Evolutionary conservation across 2,888 invertebrate genomes (phyloP).

Genomic region (Polymixis lichenea): DNA sequence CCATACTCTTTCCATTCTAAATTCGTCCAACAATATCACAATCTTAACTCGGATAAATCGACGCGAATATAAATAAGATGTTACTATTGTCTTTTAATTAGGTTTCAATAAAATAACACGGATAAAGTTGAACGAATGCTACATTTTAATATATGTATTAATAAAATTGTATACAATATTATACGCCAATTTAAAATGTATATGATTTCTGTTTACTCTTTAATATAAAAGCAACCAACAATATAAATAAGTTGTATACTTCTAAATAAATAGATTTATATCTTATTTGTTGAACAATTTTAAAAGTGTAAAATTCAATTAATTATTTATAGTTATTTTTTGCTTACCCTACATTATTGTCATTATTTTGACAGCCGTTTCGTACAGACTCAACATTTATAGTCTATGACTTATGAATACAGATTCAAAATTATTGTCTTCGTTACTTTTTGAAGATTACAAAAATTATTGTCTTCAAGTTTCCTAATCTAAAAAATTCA

Average conservation of each 20-base stretch:
- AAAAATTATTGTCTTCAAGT: constrained; percentile 6
- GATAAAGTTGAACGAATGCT: constrained; percentile 58
- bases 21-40: constrained; percentile 78
- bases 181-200: constrained; percentile 40
- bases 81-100: constrained; percentile 26
- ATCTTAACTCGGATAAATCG: constrained; percentile 69
- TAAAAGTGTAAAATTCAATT: constrained; percentile 45
- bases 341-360: constrained; percentile 61
- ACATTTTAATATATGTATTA: constrained; percentile 47
- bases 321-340: constrained; percentile 34
- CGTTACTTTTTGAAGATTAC: constrained; percentile 30
- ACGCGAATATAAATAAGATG: constrained; percentile 52
- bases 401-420: constrained; percentile 56
- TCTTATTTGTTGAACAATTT: constrained; percentile 38
- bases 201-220: constrained; percentile 32
- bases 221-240: constrained; percentile 51
- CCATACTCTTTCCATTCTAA: constrained; percentile 65
- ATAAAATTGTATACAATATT: constrained; percentile 11
- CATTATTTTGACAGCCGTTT: constrained; percentile 47
- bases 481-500: constrained; percentile 19
- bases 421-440: constrained; percentile 59
- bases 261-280: constrained; percentile 39
- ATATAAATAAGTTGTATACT: constrained; percentile 51
- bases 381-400: constrained; percentile 59
- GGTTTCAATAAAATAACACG: constrained; percentile 30